Evolutionary conservation across 2,113 vertebrate species (phyloP), one percentile per base, ranked within the genome.

Genomic region (Potamarius usumacintae): DNA sequence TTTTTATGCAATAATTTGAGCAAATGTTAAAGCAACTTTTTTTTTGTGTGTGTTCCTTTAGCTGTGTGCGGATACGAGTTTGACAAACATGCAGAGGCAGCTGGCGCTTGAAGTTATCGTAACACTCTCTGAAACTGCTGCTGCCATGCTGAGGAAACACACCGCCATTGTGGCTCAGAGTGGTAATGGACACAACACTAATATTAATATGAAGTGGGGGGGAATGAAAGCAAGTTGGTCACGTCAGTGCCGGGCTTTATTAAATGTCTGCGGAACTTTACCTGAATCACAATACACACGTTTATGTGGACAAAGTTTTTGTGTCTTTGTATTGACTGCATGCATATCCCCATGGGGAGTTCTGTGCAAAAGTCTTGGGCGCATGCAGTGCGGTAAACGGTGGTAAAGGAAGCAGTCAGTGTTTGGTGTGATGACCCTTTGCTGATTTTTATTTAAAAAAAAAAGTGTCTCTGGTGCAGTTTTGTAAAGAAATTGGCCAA

Each of bases 71-170:
- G 98, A 99, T 93, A 92, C 95, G n/a, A 97, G 89, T 92, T 95
- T 99, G 92, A 96, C 95, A 22, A 99, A 99, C 91, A 99, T 99
- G 97, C 98, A 99, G 91, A 96, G 97, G 89, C 98, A 99, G 88
- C 92, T 99, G 93, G 97, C 98, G 0, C 92, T 99, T 74, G 98
- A 99, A 93, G 98, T 99, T 72, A 97, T 99, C 0, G 98, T 99
- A 90, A 98, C 98, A 4, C 95, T 99, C 48, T 99, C 98, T 0
- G 98, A 99, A 94, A 99, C 98, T 0, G 98, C 98, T 2, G 97
- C 98, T 0, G 97, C 98, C 89, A 99, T 99, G 98, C 92, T 99
- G 92, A 96, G 98, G 91, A 99, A 97, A 87, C 98, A 99, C 91
- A 99, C 97, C 4, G 96, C 92, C 86, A 95, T 99, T 57, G 95